These are phyloP conservation scores for Suillia variegata DNA, from an alignment of 2,888 invertebrate genomes.

Conservation along the genomic window DNA sequence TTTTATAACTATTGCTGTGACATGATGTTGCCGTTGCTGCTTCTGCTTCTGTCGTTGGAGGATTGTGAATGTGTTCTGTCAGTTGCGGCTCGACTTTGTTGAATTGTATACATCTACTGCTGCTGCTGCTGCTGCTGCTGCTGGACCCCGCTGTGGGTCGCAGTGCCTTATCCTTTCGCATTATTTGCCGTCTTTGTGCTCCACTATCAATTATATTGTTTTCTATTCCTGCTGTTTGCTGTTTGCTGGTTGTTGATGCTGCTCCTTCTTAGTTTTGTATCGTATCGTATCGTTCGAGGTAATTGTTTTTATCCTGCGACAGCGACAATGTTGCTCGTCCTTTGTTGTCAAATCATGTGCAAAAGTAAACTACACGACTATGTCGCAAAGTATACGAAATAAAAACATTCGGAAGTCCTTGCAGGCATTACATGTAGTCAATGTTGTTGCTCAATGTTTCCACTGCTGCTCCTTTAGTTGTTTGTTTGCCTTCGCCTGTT, in stretches of 20 bases:
- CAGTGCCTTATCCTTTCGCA: constrained; percentile 48
- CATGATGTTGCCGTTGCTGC: constrained; percentile 15
- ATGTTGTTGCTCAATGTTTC: constrained; percentile 19
- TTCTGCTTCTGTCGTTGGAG: constrained; percentile 24
- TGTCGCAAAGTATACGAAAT: no score
- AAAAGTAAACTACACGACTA: constrained; percentile 33
- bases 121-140: constrained; percentile 5
- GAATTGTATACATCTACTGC: no score
- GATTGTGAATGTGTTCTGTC: constrained; percentile 3
- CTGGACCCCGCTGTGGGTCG: constrained; percentile 38
- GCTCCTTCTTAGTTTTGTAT: constrained; percentile 20
- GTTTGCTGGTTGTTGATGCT: constrained; percentile 8
- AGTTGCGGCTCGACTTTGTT: constrained; percentile 2
- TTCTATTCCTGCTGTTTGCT: neutral
- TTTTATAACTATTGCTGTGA: constrained; percentile 26
- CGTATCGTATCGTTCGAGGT: constrained; percentile 27
- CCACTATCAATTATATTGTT: neutral
- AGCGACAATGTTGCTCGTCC: constrained; percentile 23
- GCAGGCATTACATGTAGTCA: constrained; percentile 29
- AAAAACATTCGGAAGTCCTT: constrained; percentile 26
- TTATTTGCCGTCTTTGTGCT: constrained; percentile 22
- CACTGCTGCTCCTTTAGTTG: constrained; percentile 24
- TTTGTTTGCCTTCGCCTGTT: neutral
- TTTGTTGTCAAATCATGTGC: constrained; percentile 51
- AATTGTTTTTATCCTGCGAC: constrained; percentile 34